Conservation (phyloP, 2,888 invertebrate genomes). For the Psylliodes chrysocephalus region DNA sequence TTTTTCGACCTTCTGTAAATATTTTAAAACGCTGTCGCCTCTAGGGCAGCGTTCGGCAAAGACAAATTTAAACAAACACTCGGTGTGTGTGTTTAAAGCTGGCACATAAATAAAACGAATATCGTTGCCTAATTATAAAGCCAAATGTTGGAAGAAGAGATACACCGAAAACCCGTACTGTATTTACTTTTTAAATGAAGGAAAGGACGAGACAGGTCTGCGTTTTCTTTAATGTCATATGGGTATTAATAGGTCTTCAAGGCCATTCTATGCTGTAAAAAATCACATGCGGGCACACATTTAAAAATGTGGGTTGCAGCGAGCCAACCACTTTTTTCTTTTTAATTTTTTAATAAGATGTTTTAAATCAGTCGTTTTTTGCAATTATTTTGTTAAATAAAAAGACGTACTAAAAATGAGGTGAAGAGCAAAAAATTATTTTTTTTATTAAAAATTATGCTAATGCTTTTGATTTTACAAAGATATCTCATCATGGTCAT, state of each 20-base stretch:
- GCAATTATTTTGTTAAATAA: no score
- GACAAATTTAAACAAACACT: constrained; percentile 11
- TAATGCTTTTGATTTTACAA: no score
- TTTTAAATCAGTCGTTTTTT: no score
- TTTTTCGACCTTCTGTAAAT: constrained; percentile 27
- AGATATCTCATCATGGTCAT: no score
- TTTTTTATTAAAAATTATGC: no score
- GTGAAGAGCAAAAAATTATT: no score
- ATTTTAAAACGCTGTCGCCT: constrained; percentile 25
- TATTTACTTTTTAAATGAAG: constrained; percentile 39
- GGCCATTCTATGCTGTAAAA: constrained; percentile 13
- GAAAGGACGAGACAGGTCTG: constrained; percentile 18
- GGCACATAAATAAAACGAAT: constrained; percentile 34
- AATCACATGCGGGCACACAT: neutral
- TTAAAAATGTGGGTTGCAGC: constrained; percentile 2
- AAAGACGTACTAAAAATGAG: no score
- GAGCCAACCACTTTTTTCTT: neutral
- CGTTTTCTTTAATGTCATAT: constrained; percentile 11
- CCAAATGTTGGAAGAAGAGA: constrained; percentile 38
- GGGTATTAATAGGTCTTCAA: constrained; percentile 20
- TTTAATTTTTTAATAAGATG: no score
- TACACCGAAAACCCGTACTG: constrained; percentile 41
- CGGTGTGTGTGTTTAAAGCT: constrained; percentile 26
- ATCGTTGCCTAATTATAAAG: constrained; percentile 41
- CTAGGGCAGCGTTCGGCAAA: constrained; percentile 17